Evolutionary conservation across 2,797 vertebrate species (phyloP).

Genomic region (Sebastes steindachneri): DNA sequence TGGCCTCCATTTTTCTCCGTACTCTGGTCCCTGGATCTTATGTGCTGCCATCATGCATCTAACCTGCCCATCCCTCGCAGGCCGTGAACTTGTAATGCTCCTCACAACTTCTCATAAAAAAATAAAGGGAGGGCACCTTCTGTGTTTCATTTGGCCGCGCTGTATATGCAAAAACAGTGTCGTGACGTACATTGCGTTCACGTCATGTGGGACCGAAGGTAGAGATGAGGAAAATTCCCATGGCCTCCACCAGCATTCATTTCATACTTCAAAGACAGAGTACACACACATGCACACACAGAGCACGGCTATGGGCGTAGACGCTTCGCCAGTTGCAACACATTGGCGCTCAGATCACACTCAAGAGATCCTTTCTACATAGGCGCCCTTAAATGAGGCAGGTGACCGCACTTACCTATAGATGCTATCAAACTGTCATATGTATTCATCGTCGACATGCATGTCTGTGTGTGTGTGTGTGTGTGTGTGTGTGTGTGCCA

Average conservation of each 20-base stretch:
- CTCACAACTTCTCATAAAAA: not conserved
- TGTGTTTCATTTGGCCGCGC: not conserved
- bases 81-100: not conserved
- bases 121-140: not conserved
- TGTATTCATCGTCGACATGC: not conserved
- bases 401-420: no score
- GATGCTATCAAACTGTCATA: not conserved
- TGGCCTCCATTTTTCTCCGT: not conserved
- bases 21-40: not conserved
- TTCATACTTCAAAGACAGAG: not conserved
- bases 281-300: not conserved
- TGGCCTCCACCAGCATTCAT: not conserved
- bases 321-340: not conserved
- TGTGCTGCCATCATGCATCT: not conserved
- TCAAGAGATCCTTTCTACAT: not conserved
- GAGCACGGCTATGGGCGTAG: not conserved
- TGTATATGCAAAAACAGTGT: not conserved
- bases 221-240: not conserved
- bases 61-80: not conserved
- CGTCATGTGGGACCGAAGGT: not conserved
- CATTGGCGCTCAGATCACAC: not conserved
- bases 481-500: not conserved
- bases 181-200: not conserved
- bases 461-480: not conserved
- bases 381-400: not conserved